Conservation (phyloP, 1,140 invertebrate species). For the Drosophila simulans region DNA sequence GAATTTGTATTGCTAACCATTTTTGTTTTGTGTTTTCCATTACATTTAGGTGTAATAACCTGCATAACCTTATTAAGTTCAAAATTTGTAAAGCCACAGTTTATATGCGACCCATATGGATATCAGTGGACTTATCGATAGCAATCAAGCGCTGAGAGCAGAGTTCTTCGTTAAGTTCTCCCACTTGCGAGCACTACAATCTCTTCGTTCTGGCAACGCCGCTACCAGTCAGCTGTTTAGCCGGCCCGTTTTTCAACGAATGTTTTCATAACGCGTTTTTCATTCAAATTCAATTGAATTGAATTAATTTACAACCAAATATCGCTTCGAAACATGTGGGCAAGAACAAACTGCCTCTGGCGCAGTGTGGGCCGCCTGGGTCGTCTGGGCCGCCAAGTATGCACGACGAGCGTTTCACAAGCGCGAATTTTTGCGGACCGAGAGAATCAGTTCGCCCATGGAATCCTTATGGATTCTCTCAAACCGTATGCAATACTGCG, state of each 20-base stretch:
- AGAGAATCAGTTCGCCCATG: constrained; percentile 81
- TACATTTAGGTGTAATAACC: too few species aligned
- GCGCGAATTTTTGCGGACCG: constrained; percentile 56
- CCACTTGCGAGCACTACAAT: not conserved
- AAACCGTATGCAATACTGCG: constrained; percentile 72
- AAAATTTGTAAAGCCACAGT: too few species aligned
- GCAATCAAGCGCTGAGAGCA: not conserved
- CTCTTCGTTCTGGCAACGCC: not conserved
- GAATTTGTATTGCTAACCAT: too few species aligned
- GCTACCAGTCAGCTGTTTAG: constrained; percentile 2
- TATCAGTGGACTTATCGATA: not conserved
- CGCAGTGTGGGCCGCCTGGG: constrained; percentile 1
- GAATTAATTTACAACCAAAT: not conserved
- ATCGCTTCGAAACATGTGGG: constrained; percentile 15
- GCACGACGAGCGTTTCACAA: constrained; percentile 5
- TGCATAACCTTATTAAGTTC: too few species aligned
- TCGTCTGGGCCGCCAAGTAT: constrained; percentile 19
- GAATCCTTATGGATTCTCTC: constrained; percentile 65
- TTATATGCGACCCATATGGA: too few species aligned
- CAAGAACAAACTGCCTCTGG: constrained; percentile 29
- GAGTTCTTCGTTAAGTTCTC: not conserved
- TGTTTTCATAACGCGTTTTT: constrained; percentile 26
- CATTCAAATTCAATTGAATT: not conserved
- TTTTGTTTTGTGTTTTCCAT: too few species aligned
- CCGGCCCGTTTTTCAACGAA: not conserved